Conservation (phyloP, 2,797 vertebrate species). For the Tauraco hartlaubi region DNA sequence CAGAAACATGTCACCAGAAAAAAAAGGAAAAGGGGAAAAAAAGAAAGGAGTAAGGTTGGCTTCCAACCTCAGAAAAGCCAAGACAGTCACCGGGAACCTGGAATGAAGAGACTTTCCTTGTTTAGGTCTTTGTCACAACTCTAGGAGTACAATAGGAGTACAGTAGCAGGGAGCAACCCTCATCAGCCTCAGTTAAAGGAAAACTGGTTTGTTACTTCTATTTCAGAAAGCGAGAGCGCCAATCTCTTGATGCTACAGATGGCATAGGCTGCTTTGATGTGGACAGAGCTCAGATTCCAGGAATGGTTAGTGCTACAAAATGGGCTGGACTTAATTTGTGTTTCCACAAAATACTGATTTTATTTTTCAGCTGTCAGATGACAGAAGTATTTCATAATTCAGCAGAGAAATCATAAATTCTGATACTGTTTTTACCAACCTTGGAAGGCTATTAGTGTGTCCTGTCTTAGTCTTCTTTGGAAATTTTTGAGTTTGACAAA, state of each 20-base stretch:
- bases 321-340: neutral
- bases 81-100: neutral
- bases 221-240: neutral
- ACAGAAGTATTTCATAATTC: neutral
- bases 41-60: neutral
- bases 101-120: neutral
- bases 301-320: neutral
- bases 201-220: neutral
- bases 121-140: neutral
- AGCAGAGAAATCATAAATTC: neutral
- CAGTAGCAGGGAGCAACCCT: neutral
- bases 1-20: neutral
- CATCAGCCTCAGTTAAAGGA: neutral
- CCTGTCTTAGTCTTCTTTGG: neutral
- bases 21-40: accelerated
- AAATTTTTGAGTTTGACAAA: neutral
- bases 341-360: neutral
- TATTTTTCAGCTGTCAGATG: neutral
- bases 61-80: neutral
- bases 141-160: neutral
- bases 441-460: neutral
- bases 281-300: neutral
- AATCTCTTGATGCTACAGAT: neutral
- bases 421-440: neutral
- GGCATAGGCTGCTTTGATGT: neutral